Base-by-base conservation (phyloP, 2,888 invertebrate species). In the Hyposoter dolosus region DNA sequence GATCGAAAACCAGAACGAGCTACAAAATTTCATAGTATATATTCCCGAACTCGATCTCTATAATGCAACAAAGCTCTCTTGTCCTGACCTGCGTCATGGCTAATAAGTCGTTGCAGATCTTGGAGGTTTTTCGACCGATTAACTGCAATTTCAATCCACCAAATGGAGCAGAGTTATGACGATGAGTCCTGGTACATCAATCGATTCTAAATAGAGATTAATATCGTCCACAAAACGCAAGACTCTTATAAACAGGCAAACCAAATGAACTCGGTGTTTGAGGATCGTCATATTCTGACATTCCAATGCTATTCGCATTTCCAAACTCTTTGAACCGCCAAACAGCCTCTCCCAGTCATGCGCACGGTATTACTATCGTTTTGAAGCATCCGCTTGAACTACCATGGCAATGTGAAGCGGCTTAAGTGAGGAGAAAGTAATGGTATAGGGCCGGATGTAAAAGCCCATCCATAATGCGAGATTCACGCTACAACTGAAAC, bases 401-500 rank as follows among this genome's bases (percentile, higher is more conserved):
- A 60, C 35, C 32, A 35, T 65, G 50, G 65, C 40, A 23, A 45
- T 78, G 50, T 47, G 7, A 50, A 74, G 19, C 68, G 35, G 80
- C 23, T 72, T 40, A 80, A 72, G 71, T 63, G 71, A 28, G 40
- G 43, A 35, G 45, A 63, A 80, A 72, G 72, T 72, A 63, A 80
- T 71, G 40, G 43, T 35, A 40, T 40, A 63, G 40, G 40, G 60
- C 63, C 50, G 80, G 63, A 80, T 63, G 71, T 75, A 80, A 80
- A 65, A 65, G 69, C 50, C 53, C 63, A 75, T 71, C 56, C 68
- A 45, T 72, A 78, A 72, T 82, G 60, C 56, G 68, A 35, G 79
- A 68, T 65, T 82, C 68, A 68, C 75, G 56, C 75, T 66, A 53
- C 53, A 82, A 74, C 53, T 66, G 43, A 66, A 74, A 56, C 74